Percentiles rank a stretch among this genome's conserved stretches.
phyloP scores from a whole-genome alignment of 2,888 invertebrate species.

The Cantharis flavilabris region DNA sequence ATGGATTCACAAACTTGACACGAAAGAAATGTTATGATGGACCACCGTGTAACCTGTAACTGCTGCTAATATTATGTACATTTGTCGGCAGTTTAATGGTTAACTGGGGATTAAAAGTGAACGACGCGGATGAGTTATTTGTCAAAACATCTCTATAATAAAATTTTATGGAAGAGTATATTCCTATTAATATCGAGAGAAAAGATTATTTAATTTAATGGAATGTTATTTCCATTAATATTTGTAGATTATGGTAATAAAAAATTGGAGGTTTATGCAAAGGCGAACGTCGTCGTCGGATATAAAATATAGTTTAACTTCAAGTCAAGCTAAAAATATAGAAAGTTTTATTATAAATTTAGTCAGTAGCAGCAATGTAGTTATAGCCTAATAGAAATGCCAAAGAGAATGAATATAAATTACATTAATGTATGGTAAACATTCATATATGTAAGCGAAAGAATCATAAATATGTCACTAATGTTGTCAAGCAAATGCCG shows the following conservation, averaged over 20 bases:
- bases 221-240: neutral
- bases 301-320: conserved; percentile 50
- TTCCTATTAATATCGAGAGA: neutral
- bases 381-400: conserved; percentile 57
- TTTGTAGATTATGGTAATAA: neutral
- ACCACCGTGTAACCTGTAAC: too few species aligned
- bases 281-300: conserved; percentile 21
- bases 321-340: conserved; percentile 47
- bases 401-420: conserved; percentile 56
- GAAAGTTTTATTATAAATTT: conserved; percentile 50
- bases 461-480: conserved; percentile 58
- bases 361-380: conserved; percentile 51
- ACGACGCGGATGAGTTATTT: neutral
- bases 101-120: neutral
- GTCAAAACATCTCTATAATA: neutral
- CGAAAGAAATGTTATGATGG: too few species aligned
- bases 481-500: conserved; percentile 57
- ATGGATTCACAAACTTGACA: neutral
- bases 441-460: conserved; percentile 56
- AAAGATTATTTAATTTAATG: neutral
- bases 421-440: conserved; percentile 58
- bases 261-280: neutral
- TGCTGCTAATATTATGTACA: too few species aligned
- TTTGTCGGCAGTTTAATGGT: too few species aligned
- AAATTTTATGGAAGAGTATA: neutral